Conservation (phyloP, 2,888 invertebrate genomes). For the Limnephilus rhombicus region DNA sequence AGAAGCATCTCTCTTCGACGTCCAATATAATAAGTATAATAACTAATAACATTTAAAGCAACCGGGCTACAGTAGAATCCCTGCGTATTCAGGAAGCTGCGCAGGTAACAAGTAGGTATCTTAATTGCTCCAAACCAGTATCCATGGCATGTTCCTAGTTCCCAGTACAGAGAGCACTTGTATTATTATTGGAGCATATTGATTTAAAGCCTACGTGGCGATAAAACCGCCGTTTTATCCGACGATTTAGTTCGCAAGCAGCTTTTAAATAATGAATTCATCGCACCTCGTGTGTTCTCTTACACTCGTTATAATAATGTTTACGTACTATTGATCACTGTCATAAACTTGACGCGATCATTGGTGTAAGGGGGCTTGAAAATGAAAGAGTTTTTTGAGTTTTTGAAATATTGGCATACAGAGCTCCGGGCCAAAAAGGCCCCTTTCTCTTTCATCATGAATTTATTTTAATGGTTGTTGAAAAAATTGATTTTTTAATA, state of each 20-base stretch:
- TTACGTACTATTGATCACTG: conserved; percentile 14
- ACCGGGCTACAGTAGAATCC: background rate
- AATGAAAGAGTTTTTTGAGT: background rate
- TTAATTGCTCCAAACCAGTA: background rate
- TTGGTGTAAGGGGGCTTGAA: background rate
- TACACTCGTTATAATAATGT: conserved; percentile 30
- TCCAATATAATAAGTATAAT: background rate
- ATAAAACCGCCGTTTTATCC: background rate
- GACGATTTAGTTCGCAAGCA: conserved; percentile 30
- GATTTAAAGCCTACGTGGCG: conserved; percentile 28
- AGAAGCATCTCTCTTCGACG: background rate
- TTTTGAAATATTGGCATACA: too few relatives aligned
- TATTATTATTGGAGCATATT: background rate
- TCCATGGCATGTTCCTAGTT: background rate
- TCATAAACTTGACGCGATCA: conserved; percentile 21
- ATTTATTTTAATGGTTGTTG: too few relatives aligned
- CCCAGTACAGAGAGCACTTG: background rate
- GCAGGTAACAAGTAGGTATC: background rate
- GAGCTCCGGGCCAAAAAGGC: too few relatives aligned
- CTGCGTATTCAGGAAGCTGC: background rate
- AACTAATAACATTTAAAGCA: background rate
- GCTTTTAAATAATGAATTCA: conserved; percentile 61
- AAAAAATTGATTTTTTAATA: too few relatives aligned
- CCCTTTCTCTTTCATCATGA: too few relatives aligned
- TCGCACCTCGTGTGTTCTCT: conserved; percentile 30